Evolutionary conservation across 2,797 vertebrate genomes (phyloP).

Genomic region (Characodon lateralis): DNA sequence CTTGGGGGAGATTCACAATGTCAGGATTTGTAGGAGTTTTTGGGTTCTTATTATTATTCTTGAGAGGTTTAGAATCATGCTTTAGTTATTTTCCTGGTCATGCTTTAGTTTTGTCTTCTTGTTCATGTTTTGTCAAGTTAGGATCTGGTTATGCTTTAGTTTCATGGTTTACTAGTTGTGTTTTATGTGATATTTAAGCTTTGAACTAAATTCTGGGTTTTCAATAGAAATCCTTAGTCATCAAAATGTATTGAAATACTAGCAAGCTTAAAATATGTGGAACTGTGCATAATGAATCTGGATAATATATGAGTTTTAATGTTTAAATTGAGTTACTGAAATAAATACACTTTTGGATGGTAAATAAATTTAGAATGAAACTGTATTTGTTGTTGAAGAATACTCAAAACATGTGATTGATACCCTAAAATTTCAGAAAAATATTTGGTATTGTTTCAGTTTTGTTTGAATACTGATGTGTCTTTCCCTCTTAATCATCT

Average conservation of each 20-base stretch:
- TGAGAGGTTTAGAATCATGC: no score
- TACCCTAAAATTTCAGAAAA: neutral
- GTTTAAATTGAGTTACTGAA: neutral
- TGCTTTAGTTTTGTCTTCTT: no score
- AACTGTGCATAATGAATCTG: neutral
- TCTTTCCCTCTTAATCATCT: neutral
- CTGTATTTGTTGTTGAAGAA: neutral
- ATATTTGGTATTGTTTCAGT: neutral
- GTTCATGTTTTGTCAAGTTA: no score
- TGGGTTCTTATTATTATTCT: no score
- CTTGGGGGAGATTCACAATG: neutral
- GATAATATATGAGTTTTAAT: neutral
- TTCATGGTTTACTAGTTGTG: no score
- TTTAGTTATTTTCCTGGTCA: no score
- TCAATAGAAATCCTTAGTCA: neutral
- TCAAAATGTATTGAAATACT: neutral
- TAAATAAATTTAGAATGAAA: neutral
- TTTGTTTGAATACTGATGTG: neutral
- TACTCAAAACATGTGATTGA: neutral
- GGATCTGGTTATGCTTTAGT: no score
- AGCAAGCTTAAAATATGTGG: neutral
- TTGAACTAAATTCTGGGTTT: neutral
- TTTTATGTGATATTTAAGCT: no score
- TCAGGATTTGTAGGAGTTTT: no score
- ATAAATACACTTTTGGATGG: neutral